Conservation (phyloP, 2,113 vertebrate genomes). For the Prunella himalayana region DNA sequence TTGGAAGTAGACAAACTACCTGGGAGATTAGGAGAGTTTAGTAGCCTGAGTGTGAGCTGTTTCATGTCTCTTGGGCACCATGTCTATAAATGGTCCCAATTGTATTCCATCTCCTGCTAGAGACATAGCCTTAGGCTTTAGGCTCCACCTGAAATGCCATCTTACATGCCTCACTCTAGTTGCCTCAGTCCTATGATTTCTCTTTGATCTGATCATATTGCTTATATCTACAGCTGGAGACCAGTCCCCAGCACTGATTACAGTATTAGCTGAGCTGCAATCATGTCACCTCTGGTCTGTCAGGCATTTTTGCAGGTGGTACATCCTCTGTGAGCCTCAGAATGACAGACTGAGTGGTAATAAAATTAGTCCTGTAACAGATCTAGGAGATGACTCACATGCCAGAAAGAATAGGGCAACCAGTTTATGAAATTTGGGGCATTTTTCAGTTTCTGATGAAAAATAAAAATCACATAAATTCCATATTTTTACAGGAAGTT, state of each 20-base stretch:
- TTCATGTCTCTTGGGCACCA: not conserved
- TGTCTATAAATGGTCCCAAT: not conserved
- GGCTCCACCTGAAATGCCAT: accelerated
- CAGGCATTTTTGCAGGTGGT: not conserved
- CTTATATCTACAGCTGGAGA: not conserved
- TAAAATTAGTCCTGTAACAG: not conserved
- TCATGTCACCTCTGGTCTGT: not conserved
- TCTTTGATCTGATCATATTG: not conserved
- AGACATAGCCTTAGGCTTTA: not conserved
- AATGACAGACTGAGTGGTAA: not conserved
- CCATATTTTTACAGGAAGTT: not conserved
- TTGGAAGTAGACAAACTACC: not conserved
- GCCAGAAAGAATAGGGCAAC: not conserved
- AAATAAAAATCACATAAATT: not conserved
- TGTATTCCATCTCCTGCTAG: not conserved
- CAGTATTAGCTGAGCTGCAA: not conserved
- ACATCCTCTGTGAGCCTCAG: not conserved
- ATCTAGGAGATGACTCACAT: not conserved
- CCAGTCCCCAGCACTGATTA: not conserved
- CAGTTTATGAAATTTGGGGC: constrained; percentile 16
- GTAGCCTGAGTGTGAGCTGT: not conserved
- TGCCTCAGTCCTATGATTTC: not conserved
- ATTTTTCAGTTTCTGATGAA: not conserved
- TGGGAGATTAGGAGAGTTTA: not conserved
- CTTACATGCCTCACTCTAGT: not conserved